Base-by-base conservation (phyloP, 2,113 vertebrate genomes). In the Synodontis membranacea region DNA sequence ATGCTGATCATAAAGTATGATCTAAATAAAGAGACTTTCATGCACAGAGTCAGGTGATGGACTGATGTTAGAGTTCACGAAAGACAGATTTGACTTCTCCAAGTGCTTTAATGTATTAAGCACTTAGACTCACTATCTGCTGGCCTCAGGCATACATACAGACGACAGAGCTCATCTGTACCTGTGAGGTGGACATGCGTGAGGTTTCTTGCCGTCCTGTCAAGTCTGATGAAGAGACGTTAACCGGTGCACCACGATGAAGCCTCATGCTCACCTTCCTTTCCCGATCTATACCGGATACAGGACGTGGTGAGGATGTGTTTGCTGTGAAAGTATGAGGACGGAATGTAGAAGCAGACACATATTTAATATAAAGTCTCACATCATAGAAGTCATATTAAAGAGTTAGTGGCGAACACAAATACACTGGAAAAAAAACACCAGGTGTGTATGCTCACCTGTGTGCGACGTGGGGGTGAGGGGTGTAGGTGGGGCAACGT, bases 141-240 rank as follows among this genome's bases (percentile, higher is more conserved):
- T 56, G 23, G 25, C 28, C 42, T 9, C n/a, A 44, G 50, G 23
- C 37, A n/a, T n/a, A n/a, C 11, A 44, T 56, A 42, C n/a, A n/a
- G n/a, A n/a, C n/a, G 21, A 60, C 34, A 31, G 83, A 42, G 58
- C 14, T 54, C 37, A 89, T 21, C 28, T 92, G 68, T 96, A 99
- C 97, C 97, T 99, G 97, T 70, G 97, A 99, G 90, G 97, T 98
- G 93, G 97, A 98, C 97, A 98, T 98, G 95, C 96, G 97, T 52
- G 97, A 98, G 88, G 97, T 96, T 91, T 99, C 97, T 93, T 98
- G 97, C 79, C 97, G 95, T 90, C 97, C 97, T 0, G 97, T 98
- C 91, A 98, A 93, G 89, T 99, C 97, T 12, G 97, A 98, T 0
- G 97, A 98, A 0, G 97, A 99, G 87, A 97, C 94, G 88, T 98